A percentile compares a stretch with the other conserved stretches of the same genome.
phyloP scores from a whole-genome alignment of 2,113 vertebrate genomes.

The Antechinus stuartii region DNA sequence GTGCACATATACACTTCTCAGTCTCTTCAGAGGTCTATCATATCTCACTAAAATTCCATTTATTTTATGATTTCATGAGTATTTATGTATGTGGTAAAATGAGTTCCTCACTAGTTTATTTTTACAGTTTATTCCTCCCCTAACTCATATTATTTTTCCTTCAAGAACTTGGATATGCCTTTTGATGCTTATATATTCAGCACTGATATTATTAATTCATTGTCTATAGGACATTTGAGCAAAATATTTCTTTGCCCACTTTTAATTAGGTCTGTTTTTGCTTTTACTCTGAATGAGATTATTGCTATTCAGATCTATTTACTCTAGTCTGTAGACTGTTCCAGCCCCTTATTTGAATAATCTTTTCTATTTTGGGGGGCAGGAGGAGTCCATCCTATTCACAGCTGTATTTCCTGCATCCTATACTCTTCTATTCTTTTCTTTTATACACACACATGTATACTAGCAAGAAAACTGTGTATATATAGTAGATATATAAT shows the following conservation, averaged over 20 bases:
- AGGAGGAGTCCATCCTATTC: neutral
- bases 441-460: neutral
- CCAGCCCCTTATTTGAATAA: neutral
- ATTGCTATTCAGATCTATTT: neutral
- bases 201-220: neutral
- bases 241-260: neutral
- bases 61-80: neutral
- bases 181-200: neutral
- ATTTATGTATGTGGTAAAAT: neutral
- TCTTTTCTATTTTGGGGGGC: neutral
- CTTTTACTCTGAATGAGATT: neutral
- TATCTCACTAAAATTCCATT: neutral
- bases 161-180: neutral
- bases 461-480: neutral
- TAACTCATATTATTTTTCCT: neutral
- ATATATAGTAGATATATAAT: neutral
- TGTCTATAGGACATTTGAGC: too few relatives aligned
- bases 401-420: neutral
- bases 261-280: neutral
- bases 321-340: neutral
- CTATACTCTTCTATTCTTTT: neutral
- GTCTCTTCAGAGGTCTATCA: neutral
- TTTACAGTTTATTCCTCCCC: neutral
- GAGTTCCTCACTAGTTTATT: neutral
- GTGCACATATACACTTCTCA: neutral